Evolutionary conservation across 2,888 invertebrate genomes (phyloP).

Genomic region (Tiliacea aurago): DNA sequence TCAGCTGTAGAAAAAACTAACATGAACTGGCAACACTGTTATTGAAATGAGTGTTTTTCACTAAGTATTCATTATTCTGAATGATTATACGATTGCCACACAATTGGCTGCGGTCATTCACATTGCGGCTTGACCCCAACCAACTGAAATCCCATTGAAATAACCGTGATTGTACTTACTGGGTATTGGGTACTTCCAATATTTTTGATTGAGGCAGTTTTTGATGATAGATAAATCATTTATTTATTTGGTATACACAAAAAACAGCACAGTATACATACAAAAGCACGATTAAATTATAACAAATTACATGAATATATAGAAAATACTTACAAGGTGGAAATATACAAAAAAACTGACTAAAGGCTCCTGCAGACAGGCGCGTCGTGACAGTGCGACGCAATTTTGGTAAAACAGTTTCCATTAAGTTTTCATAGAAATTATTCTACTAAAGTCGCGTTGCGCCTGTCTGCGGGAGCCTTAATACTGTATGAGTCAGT

Average conservation of each 20-base stretch:
- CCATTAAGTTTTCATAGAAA: no score
- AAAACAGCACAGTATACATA: not conserved
- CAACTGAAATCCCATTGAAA: conserved; percentile 71
- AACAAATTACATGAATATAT: not conserved
- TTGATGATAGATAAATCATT: conserved; percentile 9
- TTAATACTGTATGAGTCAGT: not conserved
- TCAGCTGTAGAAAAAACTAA: conserved; percentile 39
- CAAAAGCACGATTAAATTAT: not conserved
- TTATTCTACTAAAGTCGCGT: no score
- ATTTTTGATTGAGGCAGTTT: conserved; percentile 36
- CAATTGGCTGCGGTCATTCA: conserved; percentile 75
- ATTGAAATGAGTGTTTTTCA: conserved; percentile 56
- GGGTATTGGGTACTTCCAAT: conserved; percentile 35
- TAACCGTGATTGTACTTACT: conserved; percentile 54
- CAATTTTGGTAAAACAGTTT: no score
- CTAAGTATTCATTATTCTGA: conserved; percentile 71
- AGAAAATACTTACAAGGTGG: not conserved
- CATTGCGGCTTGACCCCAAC: conserved; percentile 72
- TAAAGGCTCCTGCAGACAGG: no score
- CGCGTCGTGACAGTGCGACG: no score
- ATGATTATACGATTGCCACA: conserved; percentile 73
- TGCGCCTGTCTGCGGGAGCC: no score
- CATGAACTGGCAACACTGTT: conserved; percentile 36
- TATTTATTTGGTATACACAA: not conserved
- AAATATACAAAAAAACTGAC: not conserved